Evolutionary conservation across 2,888 invertebrate genomes (phyloP).

Genomic region (Agriopis marginaria): DNA sequence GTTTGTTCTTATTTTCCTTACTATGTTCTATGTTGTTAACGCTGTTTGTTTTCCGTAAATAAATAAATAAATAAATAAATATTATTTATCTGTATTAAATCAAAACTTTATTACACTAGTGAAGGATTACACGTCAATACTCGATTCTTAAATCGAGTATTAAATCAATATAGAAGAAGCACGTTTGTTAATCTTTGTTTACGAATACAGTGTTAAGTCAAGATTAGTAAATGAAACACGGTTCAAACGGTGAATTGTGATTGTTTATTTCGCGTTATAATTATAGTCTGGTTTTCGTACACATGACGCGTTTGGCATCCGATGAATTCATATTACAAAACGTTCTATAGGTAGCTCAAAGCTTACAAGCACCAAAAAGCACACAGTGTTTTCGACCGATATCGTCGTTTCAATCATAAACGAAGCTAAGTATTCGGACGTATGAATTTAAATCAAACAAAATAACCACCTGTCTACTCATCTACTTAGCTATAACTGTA

Average conservation of each 20-base stretch:
- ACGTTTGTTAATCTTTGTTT: conserved; percentile 28
- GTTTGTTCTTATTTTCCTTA: no score
- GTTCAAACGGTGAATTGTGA: conserved; percentile 27
- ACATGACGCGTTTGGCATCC: conserved; percentile 27
- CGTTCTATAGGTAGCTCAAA: conserved; percentile 3
- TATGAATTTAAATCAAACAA: no score
- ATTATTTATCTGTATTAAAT: not conserved
- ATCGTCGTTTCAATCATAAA: not conserved
- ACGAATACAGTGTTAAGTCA: conserved; percentile 9
- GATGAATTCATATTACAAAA: not conserved
- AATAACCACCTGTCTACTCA: no score
- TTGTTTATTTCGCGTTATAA: conserved; percentile 34
- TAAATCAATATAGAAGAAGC: conserved; percentile 5
- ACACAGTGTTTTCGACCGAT: not conserved
- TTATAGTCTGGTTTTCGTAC: conserved; percentile 23
- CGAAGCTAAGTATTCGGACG: no score
- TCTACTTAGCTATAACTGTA: no score
- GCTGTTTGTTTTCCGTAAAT: no score
- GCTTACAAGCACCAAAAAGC: not conserved
- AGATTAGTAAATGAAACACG: conserved; percentile 23
- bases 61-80: no score
- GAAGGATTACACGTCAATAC: not conserved
- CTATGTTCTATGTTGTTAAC: no score
- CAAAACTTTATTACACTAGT: not conserved
- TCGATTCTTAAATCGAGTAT: no score